Evolutionary conservation across 2,113 vertebrate species (phyloP).

Genomic region (Eudorcas thomsonii): DNA sequence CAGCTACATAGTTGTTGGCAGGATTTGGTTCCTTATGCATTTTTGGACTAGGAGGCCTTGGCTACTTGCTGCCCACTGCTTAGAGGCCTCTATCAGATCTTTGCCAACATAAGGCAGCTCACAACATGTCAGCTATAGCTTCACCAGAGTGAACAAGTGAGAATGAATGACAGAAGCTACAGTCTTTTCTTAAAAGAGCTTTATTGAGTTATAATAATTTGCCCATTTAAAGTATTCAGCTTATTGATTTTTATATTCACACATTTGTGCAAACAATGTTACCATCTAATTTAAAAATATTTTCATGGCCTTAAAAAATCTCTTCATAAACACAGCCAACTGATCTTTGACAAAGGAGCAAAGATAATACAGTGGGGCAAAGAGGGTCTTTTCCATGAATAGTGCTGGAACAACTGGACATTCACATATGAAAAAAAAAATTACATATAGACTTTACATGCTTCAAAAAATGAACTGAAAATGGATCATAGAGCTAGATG

Average conservation of each 20-base stretch:
- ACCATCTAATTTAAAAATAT: background rate
- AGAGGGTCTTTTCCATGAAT: background rate
- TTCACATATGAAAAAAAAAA: background rate
- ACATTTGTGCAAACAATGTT: background rate
- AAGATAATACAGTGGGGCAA: background rate
- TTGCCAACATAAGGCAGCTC: background rate
- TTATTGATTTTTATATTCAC: background rate
- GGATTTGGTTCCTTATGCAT: background rate
- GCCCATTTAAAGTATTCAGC: background rate
- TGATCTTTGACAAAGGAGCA: background rate
- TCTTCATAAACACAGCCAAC: background rate
- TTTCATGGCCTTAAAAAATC: background rate
- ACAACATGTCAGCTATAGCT: background rate
- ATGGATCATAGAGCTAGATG: background rate
- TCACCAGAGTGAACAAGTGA: background rate
- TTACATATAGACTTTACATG: background rate
- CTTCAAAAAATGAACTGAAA: background rate
- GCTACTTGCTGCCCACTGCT: background rate
- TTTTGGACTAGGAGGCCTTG: background rate
- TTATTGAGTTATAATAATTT: background rate
- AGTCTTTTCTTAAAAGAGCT: background rate
- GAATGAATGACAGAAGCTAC: background rate
- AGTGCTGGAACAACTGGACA: background rate
- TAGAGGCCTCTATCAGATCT: background rate
- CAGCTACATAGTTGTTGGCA: background rate